Conservation (phyloP, 2,888 invertebrate species). For the Heterodera filipjevi region DNA sequence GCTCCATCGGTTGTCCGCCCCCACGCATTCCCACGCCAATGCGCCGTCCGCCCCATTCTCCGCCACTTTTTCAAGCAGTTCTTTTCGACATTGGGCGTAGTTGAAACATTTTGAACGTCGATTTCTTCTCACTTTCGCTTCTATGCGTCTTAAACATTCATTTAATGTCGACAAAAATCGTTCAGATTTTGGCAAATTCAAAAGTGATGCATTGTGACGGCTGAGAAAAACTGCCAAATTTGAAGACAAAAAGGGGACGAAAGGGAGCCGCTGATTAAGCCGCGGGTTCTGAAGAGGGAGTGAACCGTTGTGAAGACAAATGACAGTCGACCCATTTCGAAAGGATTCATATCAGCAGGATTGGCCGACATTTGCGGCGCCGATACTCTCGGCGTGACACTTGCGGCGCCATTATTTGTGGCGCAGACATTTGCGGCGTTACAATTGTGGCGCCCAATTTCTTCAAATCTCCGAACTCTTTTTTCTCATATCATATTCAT, state of each 20-base stretch:
- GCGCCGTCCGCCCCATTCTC: conserved; percentile 4
- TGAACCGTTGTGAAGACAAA: too few species aligned
- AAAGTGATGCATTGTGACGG: conserved; percentile 1
- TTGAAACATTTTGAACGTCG: conserved; percentile 25
- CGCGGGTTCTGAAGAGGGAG: not conserved
- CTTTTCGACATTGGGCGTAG: conserved; percentile 17
- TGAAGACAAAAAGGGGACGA: not conserved
- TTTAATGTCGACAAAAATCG: conserved; percentile 22
- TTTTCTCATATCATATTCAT: too few species aligned
- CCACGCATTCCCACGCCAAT: conserved; percentile 11
- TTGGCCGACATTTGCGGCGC: not conserved
- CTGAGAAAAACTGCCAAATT: not conserved
- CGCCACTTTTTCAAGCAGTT: not conserved
- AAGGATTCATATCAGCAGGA: not conserved
- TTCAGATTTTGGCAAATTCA: conserved; percentile 25
- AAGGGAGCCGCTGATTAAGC: not conserved
- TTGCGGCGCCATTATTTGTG: too few species aligned
- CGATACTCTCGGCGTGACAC: too few species aligned
- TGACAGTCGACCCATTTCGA: too few species aligned
- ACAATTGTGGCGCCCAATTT: too few species aligned
- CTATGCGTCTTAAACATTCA: conserved; percentile 22
- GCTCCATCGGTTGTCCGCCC: conserved; percentile 17
- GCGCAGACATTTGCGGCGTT: too few species aligned
- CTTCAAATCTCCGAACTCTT: too few species aligned
- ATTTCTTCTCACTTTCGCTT: conserved; percentile 13